Conservation (phyloP, 1,140 invertebrate species). For the Caerostris extrusa region DNA sequence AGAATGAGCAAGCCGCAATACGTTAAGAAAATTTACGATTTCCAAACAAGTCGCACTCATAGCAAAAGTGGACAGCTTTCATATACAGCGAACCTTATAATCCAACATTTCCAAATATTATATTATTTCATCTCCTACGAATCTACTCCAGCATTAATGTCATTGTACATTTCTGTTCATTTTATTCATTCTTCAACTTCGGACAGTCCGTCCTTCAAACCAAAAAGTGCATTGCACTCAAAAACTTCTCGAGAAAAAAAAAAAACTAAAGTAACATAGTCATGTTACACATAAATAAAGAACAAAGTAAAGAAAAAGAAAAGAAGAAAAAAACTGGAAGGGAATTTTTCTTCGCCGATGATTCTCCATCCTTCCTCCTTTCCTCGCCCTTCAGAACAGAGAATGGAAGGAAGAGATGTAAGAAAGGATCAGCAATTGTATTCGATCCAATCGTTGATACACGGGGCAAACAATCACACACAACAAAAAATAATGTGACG, state of each 20-base stretch:
- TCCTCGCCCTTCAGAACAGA: neutral
- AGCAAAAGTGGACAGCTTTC: too few relatives aligned
- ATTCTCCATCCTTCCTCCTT: constrained; percentile 17
- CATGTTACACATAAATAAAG: neutral
- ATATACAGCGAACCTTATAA: too few relatives aligned
- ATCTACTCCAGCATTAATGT: too few relatives aligned
- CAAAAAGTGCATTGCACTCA: neutral
- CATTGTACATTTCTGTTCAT: too few relatives aligned
- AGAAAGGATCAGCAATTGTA: constrained; percentile 53
- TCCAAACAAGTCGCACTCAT: too few relatives aligned
- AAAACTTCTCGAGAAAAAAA: neutral
- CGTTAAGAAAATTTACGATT: too few relatives aligned
- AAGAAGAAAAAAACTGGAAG: too few relatives aligned
- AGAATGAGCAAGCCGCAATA: too few relatives aligned
- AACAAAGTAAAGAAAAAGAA: too few relatives aligned
- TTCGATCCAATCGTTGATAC: constrained; percentile 62
- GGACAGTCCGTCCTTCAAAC: neutral
- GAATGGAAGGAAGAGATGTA: constrained; percentile 30
- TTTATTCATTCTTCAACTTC: neutral
- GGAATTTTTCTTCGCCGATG: neutral
- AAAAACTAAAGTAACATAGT: neutral
- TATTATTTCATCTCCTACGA: too few relatives aligned
- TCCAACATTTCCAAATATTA: too few relatives aligned
- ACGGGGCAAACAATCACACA: constrained; percentile 34
- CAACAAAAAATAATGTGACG: neutral